Conservation (phyloP, 2,888 invertebrate species). For the Pachycephus smyrnensis region DNA sequence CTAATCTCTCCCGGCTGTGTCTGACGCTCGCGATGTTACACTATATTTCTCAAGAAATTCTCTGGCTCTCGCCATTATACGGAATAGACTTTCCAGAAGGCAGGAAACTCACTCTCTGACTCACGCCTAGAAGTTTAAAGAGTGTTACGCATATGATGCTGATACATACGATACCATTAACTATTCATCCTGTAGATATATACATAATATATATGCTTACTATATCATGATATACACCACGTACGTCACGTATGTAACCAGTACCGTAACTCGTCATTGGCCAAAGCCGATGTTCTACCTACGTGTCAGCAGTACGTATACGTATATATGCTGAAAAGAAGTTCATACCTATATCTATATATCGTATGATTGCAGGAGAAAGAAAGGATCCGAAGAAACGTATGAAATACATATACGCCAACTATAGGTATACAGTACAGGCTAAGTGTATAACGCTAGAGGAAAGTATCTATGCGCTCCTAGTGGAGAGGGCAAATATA, state of each 20-base stretch:
- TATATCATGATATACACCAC: neutral
- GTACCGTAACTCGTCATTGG: neutral
- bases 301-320: neutral
- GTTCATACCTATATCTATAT: neutral
- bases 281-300: neutral
- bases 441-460: neutral
- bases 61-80: neutral
- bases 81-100: neutral
- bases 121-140: neutral
- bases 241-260: neutral
- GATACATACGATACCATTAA: neutral
- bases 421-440: neutral
- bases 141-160: neutral
- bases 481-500: constrained; percentile 27
- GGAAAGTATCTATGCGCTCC: neutral
- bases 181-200: neutral
- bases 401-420: neutral
- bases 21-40: neutral
- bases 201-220: neutral
- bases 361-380: neutral
- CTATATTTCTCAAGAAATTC: neutral
- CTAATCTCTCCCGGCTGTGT: neutral
- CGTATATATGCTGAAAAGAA: neutral
- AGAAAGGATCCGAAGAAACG: neutral
- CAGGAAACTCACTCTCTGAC: neutral